phyloP scores from a whole-genome alignment of 2,113 vertebrate genomes.

The Microcebus griseorufus region DNA sequence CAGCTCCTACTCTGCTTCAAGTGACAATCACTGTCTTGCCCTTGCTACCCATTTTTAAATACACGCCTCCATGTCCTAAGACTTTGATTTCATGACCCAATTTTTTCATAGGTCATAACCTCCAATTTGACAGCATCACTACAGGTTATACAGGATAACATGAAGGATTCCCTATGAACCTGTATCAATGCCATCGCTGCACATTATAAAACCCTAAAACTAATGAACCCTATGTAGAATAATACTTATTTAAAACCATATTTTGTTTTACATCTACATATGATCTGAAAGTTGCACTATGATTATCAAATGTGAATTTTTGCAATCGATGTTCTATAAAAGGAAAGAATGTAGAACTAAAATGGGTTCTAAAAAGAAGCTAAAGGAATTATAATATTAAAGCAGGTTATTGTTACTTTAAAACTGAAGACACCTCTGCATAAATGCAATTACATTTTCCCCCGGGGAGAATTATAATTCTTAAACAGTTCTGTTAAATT shows the following conservation, averaged over 20 bases:
- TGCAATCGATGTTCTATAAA: not conserved
- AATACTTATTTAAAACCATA: not conserved
- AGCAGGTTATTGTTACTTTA: not conserved
- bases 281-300: not conserved
- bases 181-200: not conserved
- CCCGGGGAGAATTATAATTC: not conserved
- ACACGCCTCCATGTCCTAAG: not conserved
- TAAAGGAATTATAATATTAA: not conserved
- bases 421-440: not conserved
- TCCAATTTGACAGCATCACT: not conserved
- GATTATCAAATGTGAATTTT: conserved; percentile 15
- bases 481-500: not conserved
- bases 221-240: not conserved
- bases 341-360: not conserved
- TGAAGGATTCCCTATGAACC: not conserved
- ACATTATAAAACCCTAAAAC: not conserved
- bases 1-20: not conserved
- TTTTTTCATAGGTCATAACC: not conserved
- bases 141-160: not conserved
- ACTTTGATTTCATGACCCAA: not conserved
- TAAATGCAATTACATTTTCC: not conserved
- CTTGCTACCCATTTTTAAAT: not conserved
- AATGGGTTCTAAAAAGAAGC: not conserved
- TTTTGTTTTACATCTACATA: not conserved
- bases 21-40: not conserved